phyloP scores from a whole-genome alignment of 2,888 invertebrate genomes.

The Eilema depressum region DNA sequence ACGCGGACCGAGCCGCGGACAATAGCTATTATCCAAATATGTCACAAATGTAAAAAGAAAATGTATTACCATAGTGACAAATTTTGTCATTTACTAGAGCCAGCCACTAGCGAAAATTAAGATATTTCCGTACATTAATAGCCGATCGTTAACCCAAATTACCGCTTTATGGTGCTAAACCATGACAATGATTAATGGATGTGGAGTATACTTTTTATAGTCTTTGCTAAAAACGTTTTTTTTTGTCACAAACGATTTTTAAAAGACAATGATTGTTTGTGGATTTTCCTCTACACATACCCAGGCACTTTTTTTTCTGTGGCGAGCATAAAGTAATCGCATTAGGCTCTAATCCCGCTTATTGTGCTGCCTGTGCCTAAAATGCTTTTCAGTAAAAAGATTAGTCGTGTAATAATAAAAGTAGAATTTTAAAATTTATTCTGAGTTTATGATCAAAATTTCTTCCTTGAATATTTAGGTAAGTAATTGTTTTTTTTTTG shows the following conservation, averaged over 20 bases:
- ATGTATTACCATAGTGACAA: neutral
- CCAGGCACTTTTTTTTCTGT: neutral
- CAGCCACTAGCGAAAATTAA: slow-evolving; percentile 16
- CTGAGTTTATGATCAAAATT: too few species aligned
- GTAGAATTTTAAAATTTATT: too few species aligned
- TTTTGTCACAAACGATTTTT: neutral
- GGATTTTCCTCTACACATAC: neutral
- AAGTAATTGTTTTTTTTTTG: too few species aligned
- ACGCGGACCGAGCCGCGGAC: too few species aligned
- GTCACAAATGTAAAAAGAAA: too few species aligned
- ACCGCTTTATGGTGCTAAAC: slow-evolving; percentile 8
- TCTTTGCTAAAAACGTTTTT: neutral
- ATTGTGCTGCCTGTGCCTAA: neutral
- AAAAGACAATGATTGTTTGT: neutral
- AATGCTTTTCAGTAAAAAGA: too few species aligned
- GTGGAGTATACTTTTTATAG: neutral
- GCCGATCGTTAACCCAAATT: slow-evolving; percentile 32
- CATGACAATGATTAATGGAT: slow-evolving; percentile 39
- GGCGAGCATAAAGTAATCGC: neutral
- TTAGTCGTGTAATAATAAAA: too few species aligned
- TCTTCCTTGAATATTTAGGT: too few species aligned
- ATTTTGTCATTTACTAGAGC: neutral
- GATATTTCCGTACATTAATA: slow-evolving; percentile 32
- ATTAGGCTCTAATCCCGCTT: neutral
- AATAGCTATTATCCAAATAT: too few species aligned